Base-by-base conservation (phyloP, 2,888 invertebrate genomes). In the Sicus ferrugineus region DNA sequence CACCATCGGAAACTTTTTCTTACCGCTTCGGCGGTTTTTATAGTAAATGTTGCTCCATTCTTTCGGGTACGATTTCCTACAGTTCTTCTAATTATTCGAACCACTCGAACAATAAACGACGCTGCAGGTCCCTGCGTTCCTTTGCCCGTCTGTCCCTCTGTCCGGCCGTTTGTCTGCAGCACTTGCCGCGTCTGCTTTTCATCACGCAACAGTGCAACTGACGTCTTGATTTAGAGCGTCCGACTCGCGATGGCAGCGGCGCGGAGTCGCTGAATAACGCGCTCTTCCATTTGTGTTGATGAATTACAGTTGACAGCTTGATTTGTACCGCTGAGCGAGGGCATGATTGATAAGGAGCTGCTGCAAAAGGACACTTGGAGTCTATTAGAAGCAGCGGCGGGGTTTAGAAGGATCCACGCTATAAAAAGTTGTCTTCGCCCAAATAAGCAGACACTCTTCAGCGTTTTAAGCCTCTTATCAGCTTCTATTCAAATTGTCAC, bases 321-420 rank as follows among this genome's bases (percentile, higher is more conserved):
- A 61, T 16, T 42, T 42, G 61, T 62, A 46, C 46, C 46, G n/a
- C 62, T 23, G 62, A 3, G 26, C 23, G 46, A 38, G 28, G 9
- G 64, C 46, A 63, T 71, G 71, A 71, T 71, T 69, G 71, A 71
- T 71, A 63, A 58, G 63, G 56, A 62, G 63, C 69, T 63, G 50
- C 63, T 67, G 42, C 59, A 14, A n/a, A 38, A 54, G 63, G 71
- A 71, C 71, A 64, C 64, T 69, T 67, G 56, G 63, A 69, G 72
- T 72, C 70, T 67, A 70, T 67, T 70, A 46, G 16, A 16, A 3
- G 42, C 28, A 34, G n/a, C n/a, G n/a, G n/a, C n/a, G n/a, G n/a
- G n/a, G n/a, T n/a, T n/a, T n/a, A n/a, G n/a, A n/a, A n/a, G n/a
- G n/a, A n/a, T n/a, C n/a, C n/a, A n/a, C n/a, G n/a, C n/a, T n/a